A percentile compares a stretch with the other conserved stretches of the same genome.
These are phyloP conservation scores for Merops nubicus DNA, from an alignment of 2,113 vertebrate species.

Conservation along the genomic window DNA sequence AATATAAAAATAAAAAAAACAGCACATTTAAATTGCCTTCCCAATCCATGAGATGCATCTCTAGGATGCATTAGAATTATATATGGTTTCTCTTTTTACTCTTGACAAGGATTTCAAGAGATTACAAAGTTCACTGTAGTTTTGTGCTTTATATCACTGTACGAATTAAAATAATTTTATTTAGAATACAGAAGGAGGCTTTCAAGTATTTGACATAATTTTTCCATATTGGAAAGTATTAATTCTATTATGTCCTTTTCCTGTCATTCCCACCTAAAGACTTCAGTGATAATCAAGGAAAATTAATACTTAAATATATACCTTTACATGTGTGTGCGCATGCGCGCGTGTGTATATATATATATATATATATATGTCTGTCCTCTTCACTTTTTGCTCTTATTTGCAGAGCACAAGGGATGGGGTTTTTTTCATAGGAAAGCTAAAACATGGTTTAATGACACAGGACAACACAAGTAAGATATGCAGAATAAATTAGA, in stretches of 20 bases:
- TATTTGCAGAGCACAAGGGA: background rate
- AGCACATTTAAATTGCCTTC: background rate
- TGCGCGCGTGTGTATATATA: too few relatives aligned
- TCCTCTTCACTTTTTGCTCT: background rate
- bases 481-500: background rate
- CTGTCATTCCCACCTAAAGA: background rate
- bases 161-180: background rate
- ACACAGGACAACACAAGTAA: background rate
- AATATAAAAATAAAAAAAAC: background rate
- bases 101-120: background rate
- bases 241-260: background rate
- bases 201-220: background rate
- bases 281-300: background rate
- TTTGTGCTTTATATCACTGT: background rate
- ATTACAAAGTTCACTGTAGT: background rate
- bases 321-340: background rate
- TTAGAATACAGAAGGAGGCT: background rate
- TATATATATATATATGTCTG: too few relatives aligned
- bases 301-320: background rate
- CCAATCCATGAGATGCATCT: background rate
- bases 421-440: background rate
- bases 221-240: background rate
- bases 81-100: background rate
- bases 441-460: background rate
- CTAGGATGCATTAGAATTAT: background rate